Conservation (phyloP, 2,888 invertebrate genomes). For the Nephrotoma flavescens region DNA sequence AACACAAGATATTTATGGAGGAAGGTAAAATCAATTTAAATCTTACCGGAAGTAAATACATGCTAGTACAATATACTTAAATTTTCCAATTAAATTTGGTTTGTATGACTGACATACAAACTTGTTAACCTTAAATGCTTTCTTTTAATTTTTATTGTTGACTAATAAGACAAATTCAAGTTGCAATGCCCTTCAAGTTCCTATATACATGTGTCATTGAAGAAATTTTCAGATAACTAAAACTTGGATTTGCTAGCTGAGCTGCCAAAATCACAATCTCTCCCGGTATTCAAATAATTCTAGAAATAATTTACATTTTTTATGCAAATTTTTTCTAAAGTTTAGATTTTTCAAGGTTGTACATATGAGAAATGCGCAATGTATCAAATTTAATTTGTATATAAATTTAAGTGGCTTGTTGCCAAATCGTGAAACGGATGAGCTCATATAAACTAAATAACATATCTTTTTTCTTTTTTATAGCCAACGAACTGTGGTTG, state of each 20-base stretch:
- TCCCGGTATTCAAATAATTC: not conserved
- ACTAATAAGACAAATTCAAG: not conserved
- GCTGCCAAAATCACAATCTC: not conserved
- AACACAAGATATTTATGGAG: conserved; percentile 77
- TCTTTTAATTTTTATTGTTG: conserved; percentile 3
- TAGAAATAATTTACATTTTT: not conserved
- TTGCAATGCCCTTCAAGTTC: not conserved
- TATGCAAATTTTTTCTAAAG: not conserved
- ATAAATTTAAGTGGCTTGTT: not conserved
- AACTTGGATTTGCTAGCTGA: not conserved
- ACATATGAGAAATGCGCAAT: not conserved
- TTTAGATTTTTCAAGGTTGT: not conserved
- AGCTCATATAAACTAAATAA: not conserved
- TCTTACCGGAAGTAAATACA: not conserved
- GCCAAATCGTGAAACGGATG: not conserved
- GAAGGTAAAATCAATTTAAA: conserved; percentile 49
- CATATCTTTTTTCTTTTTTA: conserved; percentile 12
- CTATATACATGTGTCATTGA: not conserved
- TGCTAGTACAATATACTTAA: not conserved
- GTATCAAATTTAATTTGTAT: not conserved
- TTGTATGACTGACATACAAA: not conserved
- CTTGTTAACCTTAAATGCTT: conserved; percentile 5
- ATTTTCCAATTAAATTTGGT: not conserved
- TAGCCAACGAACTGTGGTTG: conserved; percentile 68
- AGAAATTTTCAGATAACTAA: not conserved